A percentile compares a stretch with the other conserved stretches of the same genome.
These are phyloP conservation scores for Pollenia amentaria DNA, from an alignment of 2,888 invertebrate species.

Conservation along the genomic window DNA sequence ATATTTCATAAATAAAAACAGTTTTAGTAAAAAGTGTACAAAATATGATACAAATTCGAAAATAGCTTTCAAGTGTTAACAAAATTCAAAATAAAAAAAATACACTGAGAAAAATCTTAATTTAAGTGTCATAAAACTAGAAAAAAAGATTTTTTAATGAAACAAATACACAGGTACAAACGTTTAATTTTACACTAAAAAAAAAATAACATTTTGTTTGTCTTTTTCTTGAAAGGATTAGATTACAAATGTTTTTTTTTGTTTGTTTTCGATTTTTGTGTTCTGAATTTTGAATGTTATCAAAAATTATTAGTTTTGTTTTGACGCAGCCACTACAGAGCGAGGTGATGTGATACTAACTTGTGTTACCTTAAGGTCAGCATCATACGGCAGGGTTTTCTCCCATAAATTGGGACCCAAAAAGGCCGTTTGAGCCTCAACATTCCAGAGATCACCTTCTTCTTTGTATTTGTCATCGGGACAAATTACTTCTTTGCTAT, in stretches of 20 bases:
- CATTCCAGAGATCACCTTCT: constrained; percentile 94
- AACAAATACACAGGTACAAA: constrained; percentile 34
- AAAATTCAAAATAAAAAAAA: background rate
- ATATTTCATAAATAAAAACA: background rate
- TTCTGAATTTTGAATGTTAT: background rate
- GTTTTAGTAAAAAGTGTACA: constrained; percentile 14
- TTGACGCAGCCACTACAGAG: constrained; percentile 80
- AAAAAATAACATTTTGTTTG: constrained; percentile 24
- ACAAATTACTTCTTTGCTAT: constrained; percentile 85
- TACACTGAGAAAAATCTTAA: background rate
- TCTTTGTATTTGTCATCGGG: constrained; percentile 89
- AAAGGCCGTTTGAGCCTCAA: constrained; percentile 97
- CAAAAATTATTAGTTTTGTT: constrained; percentile 34
- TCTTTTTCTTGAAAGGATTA: background rate
- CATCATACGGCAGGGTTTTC: constrained; percentile 95
- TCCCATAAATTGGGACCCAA: constrained; percentile 98
- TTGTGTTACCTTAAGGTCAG: constrained; percentile 96
- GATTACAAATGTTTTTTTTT: background rate
- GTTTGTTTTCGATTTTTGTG: background rate
- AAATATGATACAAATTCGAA: background rate
- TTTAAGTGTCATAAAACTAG: background rate
- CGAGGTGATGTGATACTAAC: constrained; percentile 85
- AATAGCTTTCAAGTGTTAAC: background rate
- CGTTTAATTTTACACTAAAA: constrained; percentile 31
- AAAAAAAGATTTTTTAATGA: constrained; percentile 35